phyloP scores from a whole-genome alignment of 2,113 vertebrate genomes.

The Pseudonaja textilis region DNA sequence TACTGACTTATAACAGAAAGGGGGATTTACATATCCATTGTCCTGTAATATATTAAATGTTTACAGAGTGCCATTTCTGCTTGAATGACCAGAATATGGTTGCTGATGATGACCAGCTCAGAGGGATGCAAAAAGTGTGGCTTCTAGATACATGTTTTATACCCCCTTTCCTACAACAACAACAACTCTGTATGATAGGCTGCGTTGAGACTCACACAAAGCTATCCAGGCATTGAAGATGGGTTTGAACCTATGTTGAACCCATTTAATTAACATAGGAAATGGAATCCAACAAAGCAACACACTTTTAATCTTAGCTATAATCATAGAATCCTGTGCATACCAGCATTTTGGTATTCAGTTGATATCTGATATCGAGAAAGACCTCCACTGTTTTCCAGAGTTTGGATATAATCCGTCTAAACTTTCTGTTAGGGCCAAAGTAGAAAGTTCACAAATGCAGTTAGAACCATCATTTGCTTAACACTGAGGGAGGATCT shows the following conservation, averaged over 20 bases:
- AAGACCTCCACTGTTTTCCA: conserved; percentile 1
- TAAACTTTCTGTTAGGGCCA: conserved; percentile 26
- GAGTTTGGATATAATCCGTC: conserved; percentile 8
- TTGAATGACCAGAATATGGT: background rate
- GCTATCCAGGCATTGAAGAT: background rate
- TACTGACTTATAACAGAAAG: background rate
- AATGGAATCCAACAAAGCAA: background rate
- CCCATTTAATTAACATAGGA: background rate
- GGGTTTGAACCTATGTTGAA: background rate
- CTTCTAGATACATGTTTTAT: background rate
- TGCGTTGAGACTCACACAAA: background rate
- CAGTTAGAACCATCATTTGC: conserved; percentile 27
- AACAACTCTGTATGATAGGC: background rate
- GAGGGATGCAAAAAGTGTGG: background rate
- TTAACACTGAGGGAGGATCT: conserved; percentile 10
- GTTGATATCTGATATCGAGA: background rate
- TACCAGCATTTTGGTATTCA: background rate
- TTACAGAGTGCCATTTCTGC: background rate
- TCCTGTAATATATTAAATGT: background rate
- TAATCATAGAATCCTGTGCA: background rate
- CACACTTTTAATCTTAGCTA: background rate
- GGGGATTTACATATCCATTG: background rate
- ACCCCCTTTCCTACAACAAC: background rate
- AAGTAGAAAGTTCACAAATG: conserved; percentile 29
- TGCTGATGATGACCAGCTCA: background rate